Conservation (phyloP, 2,797 vertebrate genomes). For the Adrianichthys oophorus region DNA sequence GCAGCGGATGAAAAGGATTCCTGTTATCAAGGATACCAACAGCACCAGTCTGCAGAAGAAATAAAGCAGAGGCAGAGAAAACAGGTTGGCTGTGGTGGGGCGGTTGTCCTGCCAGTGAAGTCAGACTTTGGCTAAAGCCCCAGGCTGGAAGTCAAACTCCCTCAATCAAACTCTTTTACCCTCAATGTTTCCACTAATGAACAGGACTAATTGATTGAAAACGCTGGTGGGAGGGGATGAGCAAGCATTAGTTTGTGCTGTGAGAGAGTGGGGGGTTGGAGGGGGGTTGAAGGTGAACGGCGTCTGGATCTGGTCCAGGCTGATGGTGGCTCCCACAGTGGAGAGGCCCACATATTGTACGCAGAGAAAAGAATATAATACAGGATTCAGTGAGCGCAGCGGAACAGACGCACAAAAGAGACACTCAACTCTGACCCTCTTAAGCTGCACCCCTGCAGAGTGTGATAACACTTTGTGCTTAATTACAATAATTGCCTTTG, state of each 20-base stretch:
- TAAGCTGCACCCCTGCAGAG: constrained; percentile 37
- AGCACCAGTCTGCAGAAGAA: constrained; percentile 31
- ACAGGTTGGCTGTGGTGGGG: constrained; percentile 25
- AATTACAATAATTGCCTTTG: constrained; percentile 49
- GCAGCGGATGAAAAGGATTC: constrained; percentile 36
- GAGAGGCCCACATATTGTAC: constrained; percentile 30
- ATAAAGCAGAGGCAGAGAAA: constrained; percentile 37
- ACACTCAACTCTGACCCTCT: constrained; percentile 29
- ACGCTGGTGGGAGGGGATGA: constrained; percentile 70
- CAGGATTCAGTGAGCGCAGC: constrained; percentile 44
- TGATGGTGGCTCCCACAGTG: constrained; percentile 45
- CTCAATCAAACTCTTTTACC: constrained; percentile 62
- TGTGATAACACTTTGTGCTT: constrained; percentile 34
- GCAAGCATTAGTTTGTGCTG: constrained; percentile 41
- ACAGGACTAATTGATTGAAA: constrained; percentile 78
- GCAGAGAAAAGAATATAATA: constrained; percentile 30
- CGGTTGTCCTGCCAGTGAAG: constrained; percentile 38
- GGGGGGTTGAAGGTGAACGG: constrained; percentile 36
- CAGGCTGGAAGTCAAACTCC: constrained; percentile 65
- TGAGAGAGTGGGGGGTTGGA: constrained; percentile 25
- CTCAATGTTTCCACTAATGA: constrained; percentile 70
- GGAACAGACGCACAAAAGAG: constrained; percentile 41
- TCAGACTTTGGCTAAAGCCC: constrained; percentile 48
- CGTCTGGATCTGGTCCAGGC: constrained; percentile 54
- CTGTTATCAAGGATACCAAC: constrained; percentile 45